Conservation (phyloP, 2,797 vertebrate genomes). For the Lemur catta region DNA sequence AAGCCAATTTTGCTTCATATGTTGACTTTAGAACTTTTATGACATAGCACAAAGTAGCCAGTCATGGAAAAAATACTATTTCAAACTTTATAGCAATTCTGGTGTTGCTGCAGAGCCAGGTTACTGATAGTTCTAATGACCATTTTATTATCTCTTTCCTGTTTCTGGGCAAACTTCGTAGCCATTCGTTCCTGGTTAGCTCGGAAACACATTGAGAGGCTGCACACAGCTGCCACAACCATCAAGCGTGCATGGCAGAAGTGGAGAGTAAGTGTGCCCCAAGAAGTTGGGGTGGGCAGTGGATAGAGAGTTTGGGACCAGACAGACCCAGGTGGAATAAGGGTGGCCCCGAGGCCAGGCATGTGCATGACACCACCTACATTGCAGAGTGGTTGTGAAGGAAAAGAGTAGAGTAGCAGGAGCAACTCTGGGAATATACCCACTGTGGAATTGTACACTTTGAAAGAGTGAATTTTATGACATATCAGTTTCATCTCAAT, state of each 20-base stretch:
- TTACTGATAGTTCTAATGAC: background rate
- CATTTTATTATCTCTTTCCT: background rate
- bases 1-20: background rate
- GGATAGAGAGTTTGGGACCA: background rate
- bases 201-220: slow-evolving; percentile 85
- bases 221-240: slow-evolving; percentile 85
- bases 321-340: fast-evolving
- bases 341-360: background rate
- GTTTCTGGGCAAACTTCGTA: slow-evolving; percentile 72
- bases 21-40: background rate
- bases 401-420: background rate
- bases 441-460: background rate
- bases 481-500: background rate
- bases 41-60: background rate
- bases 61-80: background rate
- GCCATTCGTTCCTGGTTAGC: slow-evolving; percentile 92
- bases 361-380: background rate
- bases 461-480: background rate
- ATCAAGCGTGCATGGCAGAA: slow-evolving; percentile 91
- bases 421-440: background rate
- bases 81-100: background rate
- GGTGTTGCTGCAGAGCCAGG: background rate
- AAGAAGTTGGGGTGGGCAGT: background rate
- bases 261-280: slow-evolving; percentile 90
- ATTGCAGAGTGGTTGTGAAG: background rate